Evolutionary conservation across 2,797 vertebrate genomes (phyloP).

Genomic region (Premnoplex brunnescens): DNA sequence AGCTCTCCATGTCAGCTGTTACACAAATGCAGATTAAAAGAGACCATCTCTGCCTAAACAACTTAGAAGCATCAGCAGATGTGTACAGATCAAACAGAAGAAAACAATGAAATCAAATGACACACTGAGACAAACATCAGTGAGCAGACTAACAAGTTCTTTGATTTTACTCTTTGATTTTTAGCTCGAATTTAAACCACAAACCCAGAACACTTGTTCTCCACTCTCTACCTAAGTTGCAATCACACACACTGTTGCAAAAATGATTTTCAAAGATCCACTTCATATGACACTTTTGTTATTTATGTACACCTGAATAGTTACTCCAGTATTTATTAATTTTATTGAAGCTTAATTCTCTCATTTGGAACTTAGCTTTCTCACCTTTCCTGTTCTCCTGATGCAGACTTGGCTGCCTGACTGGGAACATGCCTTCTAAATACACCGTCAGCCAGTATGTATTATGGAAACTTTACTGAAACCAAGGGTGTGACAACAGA

Average conservation of each 20-base stretch:
- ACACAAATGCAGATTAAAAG: background rate
- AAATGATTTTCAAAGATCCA: background rate
- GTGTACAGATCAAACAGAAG: conserved; percentile 20
- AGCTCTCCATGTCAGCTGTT: background rate
- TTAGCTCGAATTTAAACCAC: background rate
- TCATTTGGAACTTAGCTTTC: background rate
- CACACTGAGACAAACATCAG: background rate
- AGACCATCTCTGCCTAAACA: background rate
- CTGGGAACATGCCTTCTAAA: background rate
- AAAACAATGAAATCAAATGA: conserved; percentile 27
- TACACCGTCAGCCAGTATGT: background rate
- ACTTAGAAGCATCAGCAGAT: background rate
- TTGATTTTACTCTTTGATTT: conserved; percentile 15
- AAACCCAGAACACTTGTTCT: background rate
- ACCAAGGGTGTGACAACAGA: background rate
- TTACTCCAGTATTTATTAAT: background rate
- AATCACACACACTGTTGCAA: background rate
- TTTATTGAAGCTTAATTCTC: conserved; percentile 13
- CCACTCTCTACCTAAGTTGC: background rate
- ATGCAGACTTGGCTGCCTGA: background rate
- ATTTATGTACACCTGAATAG: background rate
- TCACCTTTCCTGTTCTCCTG: background rate
- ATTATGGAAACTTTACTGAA: background rate
- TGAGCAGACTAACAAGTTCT: background rate
- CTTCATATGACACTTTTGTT: background rate